These are phyloP conservation scores for Pipistrellus nathusii DNA, from an alignment of 2,797 vertebrate genomes.

Conservation along the genomic window DNA sequence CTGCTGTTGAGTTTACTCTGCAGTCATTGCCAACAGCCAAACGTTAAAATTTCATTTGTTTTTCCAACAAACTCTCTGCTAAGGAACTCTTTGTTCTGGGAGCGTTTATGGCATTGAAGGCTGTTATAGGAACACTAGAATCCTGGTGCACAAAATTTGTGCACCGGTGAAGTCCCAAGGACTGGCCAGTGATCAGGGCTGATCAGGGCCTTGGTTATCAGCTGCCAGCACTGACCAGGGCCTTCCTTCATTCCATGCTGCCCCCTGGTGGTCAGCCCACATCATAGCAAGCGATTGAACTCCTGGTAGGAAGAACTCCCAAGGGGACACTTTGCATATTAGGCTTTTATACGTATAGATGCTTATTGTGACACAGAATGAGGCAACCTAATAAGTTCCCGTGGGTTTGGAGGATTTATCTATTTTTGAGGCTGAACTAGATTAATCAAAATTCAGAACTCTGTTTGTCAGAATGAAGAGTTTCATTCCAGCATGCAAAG, in stretches of 20 bases:
- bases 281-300: no score
- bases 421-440: slow-evolving; percentile 10
- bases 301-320: no score
- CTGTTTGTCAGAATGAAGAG: background rate
- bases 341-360: no score
- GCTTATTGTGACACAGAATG: background rate
- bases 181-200: no score
- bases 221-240: no score
- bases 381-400: background rate
- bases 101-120: background rate
- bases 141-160: no score
- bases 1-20: background rate
- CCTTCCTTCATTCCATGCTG: no score
- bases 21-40: background rate
- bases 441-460: slow-evolving; percentile 40
- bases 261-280: no score
- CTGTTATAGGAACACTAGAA: background rate
- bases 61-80: background rate
- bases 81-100: background rate
- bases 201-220: no score
- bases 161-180: no score
- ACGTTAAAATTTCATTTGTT: background rate
- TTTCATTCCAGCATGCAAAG: background rate
- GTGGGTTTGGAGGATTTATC: background rate
- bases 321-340: no score